Conservation (phyloP, 2,113 vertebrate species). For the Melanotaenia duboulayi region DNA sequence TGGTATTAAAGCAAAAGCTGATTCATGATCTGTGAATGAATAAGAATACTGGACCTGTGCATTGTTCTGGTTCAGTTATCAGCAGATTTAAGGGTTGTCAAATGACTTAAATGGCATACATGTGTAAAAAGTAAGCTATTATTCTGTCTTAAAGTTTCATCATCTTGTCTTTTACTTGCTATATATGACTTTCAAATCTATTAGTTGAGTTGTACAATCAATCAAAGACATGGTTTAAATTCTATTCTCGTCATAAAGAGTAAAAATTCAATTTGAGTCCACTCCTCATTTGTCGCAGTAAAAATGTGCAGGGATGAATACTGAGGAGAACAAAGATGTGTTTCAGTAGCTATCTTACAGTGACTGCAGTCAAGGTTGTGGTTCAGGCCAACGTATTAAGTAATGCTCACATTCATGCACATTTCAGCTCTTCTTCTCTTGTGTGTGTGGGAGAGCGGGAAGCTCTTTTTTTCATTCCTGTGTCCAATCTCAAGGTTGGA, state of each 20-base stretch:
- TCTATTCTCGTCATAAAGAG: background rate
- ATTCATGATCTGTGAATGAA: constrained; percentile 77
- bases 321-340: constrained; percentile 38
- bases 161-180: background rate
- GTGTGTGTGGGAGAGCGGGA: constrained; percentile 11
- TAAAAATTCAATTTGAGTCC: constrained; percentile 9
- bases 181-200: constrained; percentile 1
- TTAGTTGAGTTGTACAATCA: constrained; percentile 11
- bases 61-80: constrained; percentile 81
- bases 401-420: constrained; percentile 48
- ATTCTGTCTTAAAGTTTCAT: background rate
- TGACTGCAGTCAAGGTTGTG: constrained; percentile 59
- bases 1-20: constrained; percentile 69
- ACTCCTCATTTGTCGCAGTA: constrained; percentile 15
- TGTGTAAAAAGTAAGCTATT: constrained; percentile 45
- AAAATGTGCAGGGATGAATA: constrained; percentile 15
- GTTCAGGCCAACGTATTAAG: constrained; percentile 40
- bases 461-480: constrained; percentile 48
- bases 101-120: constrained; percentile 42
- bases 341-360: constrained; percentile 42
- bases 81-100: constrained; percentile 74
- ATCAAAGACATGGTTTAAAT: constrained; percentile 18
- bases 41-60: constrained; percentile 79
- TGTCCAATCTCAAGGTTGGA: constrained; percentile 69
- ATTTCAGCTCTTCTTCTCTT: constrained; percentile 11